Evolutionary conservation across 2,113 vertebrate genomes (phyloP).

Genomic region (Speoplatyrhinus poulsoni): DNA sequence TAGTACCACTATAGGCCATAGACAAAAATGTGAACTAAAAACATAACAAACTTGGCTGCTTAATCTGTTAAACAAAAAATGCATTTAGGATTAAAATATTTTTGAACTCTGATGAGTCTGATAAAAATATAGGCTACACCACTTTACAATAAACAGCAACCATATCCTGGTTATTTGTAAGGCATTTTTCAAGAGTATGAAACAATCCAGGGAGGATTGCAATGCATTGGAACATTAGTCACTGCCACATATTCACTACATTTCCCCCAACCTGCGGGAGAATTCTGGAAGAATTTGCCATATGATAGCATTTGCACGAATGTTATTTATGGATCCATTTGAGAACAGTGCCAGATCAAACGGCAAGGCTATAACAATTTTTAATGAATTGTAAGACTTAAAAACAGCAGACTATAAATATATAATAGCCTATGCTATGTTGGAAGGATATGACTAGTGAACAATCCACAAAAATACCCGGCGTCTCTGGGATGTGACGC

Average conservation of each 20-base stretch:
- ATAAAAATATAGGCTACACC: not conserved
- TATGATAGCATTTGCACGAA: not conserved
- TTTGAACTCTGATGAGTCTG: not conserved
- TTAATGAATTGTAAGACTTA: not conserved
- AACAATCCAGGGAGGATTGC: slow-evolving; percentile 20
- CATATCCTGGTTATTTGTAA: slow-evolving; percentile 43
- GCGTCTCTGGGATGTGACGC: slow-evolving; percentile 37
- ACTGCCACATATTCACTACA: not conserved
- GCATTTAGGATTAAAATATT: no score
- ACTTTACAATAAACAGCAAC: slow-evolving; percentile 22
- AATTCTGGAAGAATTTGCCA: slow-evolving; percentile 1
- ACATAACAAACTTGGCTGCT: no score
- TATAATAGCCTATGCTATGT: not conserved
- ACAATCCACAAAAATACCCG: slow-evolving; percentile 8
- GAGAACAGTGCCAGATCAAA: not conserved
- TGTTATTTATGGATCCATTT: not conserved
- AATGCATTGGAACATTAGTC: slow-evolving; percentile 6
- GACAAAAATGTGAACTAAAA: not conserved
- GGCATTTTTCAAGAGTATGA: slow-evolving; percentile 47
- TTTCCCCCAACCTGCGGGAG: slow-evolving; percentile 16
- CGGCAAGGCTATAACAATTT: not conserved
- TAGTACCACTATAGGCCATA: not conserved
- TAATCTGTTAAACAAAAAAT: no score
- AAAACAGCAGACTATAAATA: slow-evolving; percentile 22
- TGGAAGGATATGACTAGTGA: not conserved